Evolutionary conservation across 2,113 vertebrate species (phyloP).

Genomic region (Tachycineta bicolor): DNA sequence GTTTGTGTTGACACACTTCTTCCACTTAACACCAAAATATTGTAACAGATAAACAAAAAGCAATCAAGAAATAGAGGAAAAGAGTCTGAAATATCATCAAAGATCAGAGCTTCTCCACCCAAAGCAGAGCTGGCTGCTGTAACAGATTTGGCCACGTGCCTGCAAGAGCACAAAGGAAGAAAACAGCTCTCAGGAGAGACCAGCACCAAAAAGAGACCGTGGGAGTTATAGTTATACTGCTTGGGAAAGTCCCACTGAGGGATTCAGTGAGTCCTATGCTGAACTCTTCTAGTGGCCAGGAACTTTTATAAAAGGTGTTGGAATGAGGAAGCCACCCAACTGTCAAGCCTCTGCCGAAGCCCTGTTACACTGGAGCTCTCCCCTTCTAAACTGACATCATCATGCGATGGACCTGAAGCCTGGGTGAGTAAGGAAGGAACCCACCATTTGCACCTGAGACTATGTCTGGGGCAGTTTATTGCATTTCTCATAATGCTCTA

Average conservation of each 20-base stretch:
- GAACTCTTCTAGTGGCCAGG: not conserved
- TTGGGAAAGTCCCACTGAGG: not conserved
- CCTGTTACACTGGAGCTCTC: not conserved
- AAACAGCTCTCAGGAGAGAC: not conserved
- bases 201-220: accelerated
- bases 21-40: not conserved
- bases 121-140: not conserved
- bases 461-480: not conserved
- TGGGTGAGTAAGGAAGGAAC: not conserved
- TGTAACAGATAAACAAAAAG: not conserved
- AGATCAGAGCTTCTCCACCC: not conserved
- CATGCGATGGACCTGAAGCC: not conserved
- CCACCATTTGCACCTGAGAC: accelerated
- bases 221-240: not conserved
- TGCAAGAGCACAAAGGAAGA: not conserved
- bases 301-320: not conserved
- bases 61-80: not conserved
- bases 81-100: not conserved
- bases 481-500: not conserved
- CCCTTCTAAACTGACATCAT: not conserved
- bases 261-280: not conserved
- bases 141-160: not conserved
- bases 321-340: not conserved
- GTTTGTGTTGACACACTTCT: not conserved
- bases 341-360: not conserved